phyloP scores from a whole-genome alignment of 2,113 vertebrate species.

The Ammodytes dubius region DNA sequence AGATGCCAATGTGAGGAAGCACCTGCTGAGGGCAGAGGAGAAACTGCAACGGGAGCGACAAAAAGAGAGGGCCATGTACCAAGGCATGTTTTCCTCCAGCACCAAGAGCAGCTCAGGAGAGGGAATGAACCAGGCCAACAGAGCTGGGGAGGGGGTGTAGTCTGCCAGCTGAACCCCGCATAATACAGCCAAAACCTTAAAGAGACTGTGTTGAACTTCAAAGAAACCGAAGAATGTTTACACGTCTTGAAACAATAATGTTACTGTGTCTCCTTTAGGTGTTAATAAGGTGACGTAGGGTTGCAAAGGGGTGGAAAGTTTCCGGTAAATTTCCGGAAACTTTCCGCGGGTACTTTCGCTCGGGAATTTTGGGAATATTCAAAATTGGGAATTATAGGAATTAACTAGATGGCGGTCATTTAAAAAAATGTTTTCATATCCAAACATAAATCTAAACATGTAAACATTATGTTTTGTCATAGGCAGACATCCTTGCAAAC shows the following conservation, averaged over 20 bases:
- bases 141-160: constrained; percentile 52
- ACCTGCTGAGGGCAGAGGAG: constrained; percentile 88
- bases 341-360: too few species aligned
- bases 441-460: too few species aligned
- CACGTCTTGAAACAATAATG: neutral
- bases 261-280: constrained; percentile 8
- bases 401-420: too few species aligned
- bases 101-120: constrained; percentile 54
- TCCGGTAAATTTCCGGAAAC: too few species aligned
- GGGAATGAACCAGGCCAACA: constrained; percentile 50
- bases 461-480: too few species aligned
- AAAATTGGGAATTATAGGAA: too few species aligned
- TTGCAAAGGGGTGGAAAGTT: too few species aligned
- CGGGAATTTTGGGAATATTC: too few species aligned
- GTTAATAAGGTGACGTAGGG: constrained; percentile 19
- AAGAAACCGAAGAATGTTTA: constrained; percentile 20
- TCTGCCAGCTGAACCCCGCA: neutral
- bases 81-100: constrained; percentile 88
- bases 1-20: constrained; percentile 89
- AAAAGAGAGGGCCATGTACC: constrained; percentile 89
- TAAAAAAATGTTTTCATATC: too few species aligned
- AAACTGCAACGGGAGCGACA: constrained; percentile 86
- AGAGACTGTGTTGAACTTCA: constrained; percentile 31
- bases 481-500: too few species aligned
- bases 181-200: constrained; percentile 42